Evolutionary conservation across 2,113 vertebrate genomes (phyloP).

Genomic region (Numida meleagris): DNA sequence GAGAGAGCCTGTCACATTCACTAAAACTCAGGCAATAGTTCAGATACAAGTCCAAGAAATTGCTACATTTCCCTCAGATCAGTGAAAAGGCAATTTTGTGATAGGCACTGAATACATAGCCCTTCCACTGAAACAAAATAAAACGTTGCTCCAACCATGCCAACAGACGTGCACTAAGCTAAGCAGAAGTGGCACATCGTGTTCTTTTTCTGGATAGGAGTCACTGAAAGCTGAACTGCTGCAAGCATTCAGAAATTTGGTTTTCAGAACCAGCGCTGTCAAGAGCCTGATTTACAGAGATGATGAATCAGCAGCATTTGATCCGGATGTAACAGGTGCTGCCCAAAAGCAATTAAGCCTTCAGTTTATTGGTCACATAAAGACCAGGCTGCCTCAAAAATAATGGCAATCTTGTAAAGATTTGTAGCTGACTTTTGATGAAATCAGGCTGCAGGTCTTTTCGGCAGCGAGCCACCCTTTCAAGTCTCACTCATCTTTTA

Average conservation of each 20-base stretch:
- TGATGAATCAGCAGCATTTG: not conserved
- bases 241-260: not conserved
- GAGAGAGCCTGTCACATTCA: not conserved
- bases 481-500: not conserved
- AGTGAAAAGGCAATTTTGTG: not conserved
- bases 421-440: slow-evolving; percentile 25
- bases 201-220: not conserved
- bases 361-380: not conserved
- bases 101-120: not conserved
- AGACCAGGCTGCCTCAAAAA: not conserved
- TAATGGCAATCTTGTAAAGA: not conserved
- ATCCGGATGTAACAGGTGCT: not conserved
- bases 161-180: not conserved
- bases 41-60: not conserved
- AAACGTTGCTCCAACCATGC: not conserved
- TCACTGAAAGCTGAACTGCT: not conserved
- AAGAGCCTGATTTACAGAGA: not conserved
- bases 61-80: not conserved
- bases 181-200: not conserved
- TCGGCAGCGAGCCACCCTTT: not conserved
- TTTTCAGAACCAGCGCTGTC: not conserved
- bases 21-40: not conserved
- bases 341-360: not conserved
- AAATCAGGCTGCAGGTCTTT: not conserved
- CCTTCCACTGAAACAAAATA: not conserved